Evolutionary conservation across 2,113 vertebrate genomes (phyloP).

Genomic region (Bambusicola thoracicus): DNA sequence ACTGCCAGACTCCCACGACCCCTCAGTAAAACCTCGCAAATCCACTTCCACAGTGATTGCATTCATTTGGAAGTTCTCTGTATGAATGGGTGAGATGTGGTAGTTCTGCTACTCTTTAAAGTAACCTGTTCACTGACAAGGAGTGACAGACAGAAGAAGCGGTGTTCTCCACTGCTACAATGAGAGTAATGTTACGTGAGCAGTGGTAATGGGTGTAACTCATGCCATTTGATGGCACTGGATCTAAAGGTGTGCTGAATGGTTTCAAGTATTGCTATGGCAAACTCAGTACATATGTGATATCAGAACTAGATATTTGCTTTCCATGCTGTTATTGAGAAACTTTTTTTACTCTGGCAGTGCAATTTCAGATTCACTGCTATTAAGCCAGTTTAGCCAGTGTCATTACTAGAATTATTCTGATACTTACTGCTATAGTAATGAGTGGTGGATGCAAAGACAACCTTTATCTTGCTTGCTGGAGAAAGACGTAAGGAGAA

Average conservation of each 20-base stretch:
- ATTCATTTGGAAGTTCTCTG: neutral
- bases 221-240: neutral
- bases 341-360: neutral
- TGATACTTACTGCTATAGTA: rapidly evolving
- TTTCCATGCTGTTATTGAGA: neutral
- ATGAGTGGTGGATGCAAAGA: neutral
- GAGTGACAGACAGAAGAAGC: neutral
- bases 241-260: neutral
- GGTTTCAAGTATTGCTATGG: neutral
- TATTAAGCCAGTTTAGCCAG: neutral
- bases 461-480: neutral
- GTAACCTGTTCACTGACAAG: neutral
- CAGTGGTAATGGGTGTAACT: neutral
- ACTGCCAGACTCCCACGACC: rapidly evolving
- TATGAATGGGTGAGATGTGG: rapidly evolving
- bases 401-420: neutral
- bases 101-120: neutral
- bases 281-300: neutral
- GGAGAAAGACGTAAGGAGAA: neutral
- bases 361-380: neutral
- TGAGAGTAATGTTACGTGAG: rapidly evolving
- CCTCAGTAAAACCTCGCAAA: neutral
- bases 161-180: neutral
- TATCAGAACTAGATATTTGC: neutral
- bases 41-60: neutral